Evolutionary conservation across 2,113 vertebrate species (phyloP), one percentile per base, ranked within the genome.

Genomic region (Pedetes capensis): DNA sequence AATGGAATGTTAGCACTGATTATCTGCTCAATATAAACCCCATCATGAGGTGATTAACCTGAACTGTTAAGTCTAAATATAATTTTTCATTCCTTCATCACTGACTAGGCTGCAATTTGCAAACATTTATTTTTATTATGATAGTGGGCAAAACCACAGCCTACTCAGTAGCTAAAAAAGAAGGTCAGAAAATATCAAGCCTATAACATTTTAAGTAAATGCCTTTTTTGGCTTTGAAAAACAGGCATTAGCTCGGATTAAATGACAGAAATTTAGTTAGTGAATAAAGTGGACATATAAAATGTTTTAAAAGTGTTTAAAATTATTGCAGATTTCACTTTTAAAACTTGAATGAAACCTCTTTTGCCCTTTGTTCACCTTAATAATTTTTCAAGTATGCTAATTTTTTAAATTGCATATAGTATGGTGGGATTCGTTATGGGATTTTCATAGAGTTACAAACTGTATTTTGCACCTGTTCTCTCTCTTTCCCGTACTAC

Each of bases 1-100:
- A 47, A 71, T 80, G 64, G 34, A 79, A 80, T 68, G 44, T 89
- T 89, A 84, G n/a, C 59, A 59, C 13, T 83, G 32, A 93, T 95
- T 63, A 79, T 59, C 69, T 89, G 11, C 27, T 76, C 61, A 76
- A 89, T 37, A 83, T 82, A 71, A 93, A 84, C 27, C 37, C 27
- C 94, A 61, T 80, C 75, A 91, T 37, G 68, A 89, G 59, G 18
- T 84, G 66, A 84, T 95, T 93, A 55, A 86, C 72, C 90, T 95
- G 91, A 81, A 49, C 20, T 93, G 44, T 96, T 86, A 95, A 86
- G 79, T 86, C 63, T 74, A 83, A 80, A 29, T 49, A 79, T 85
- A 89, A 76, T 96, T 91, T 87, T 4, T 29, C n/a, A 78, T 91
- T 44, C 20, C 20, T 64, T 96, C 29, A 22, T 63, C 82, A 89